phyloP scores from a whole-genome alignment of 2,888 invertebrate genomes.

The Lysandra bellargus region DNA sequence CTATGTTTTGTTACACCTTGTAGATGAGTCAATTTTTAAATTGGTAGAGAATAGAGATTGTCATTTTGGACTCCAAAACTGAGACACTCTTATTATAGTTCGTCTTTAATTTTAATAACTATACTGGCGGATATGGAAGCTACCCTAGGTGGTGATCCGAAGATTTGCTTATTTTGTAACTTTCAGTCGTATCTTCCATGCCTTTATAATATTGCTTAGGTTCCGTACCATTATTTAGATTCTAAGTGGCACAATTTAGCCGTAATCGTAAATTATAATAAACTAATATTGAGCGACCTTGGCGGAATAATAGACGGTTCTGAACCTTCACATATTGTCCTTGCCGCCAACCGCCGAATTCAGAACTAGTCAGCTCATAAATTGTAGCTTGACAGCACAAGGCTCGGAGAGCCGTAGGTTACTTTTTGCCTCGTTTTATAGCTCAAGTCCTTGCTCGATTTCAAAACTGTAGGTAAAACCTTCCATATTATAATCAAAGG shows the following conservation, averaged over 20 bases:
- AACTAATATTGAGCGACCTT: conserved; percentile 15
- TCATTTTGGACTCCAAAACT: no score
- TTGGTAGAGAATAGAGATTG: no score
- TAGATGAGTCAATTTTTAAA: no score
- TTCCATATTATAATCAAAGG: background rate
- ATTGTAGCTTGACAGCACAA: conserved; percentile 43
- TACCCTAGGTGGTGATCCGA: no score
- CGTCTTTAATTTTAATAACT: no score
- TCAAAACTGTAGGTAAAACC: background rate
- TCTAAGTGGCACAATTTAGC: background rate
- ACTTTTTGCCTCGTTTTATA: conserved; percentile 4
- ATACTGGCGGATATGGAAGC: no score
- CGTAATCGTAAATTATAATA: background rate
- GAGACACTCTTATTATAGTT: no score
- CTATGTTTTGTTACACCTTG: no score
- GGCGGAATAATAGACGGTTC: conserved; percentile 29
- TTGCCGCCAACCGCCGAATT: conserved; percentile 44
- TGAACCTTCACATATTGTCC: conserved; percentile 43
- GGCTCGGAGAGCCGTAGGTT: conserved; percentile 33
- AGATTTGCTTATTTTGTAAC: no score
- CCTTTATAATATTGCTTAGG: background rate
- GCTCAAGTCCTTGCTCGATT: background rate
- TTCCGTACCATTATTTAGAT: background rate
- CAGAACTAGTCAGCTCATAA: conserved; percentile 43
- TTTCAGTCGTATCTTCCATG: no score